phyloP scores from a whole-genome alignment of 1,140 invertebrate genomes.

The Magallana angulata region DNA sequence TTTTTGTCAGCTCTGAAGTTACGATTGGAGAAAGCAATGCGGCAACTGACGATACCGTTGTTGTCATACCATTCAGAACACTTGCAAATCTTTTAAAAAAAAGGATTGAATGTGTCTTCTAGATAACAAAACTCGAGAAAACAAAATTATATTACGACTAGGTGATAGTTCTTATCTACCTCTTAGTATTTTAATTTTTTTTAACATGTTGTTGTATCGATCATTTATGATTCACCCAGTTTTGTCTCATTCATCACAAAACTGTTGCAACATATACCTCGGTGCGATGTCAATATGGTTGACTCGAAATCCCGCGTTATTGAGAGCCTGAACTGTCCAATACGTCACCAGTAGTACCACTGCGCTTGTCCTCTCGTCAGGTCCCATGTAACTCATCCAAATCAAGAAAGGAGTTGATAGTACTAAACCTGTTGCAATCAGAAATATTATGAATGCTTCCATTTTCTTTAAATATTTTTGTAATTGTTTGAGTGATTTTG shows the following conservation, averaged over 20 bases:
- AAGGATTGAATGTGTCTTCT: too few relatives aligned
- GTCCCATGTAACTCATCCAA: constrained; percentile 46
- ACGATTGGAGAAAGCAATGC: constrained; percentile 48
- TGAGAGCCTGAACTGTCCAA: constrained; percentile 85
- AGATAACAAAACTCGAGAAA: too few relatives aligned
- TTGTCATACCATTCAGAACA: constrained; percentile 56
- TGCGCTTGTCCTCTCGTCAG: constrained; percentile 17
- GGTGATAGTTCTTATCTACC: too few relatives aligned
- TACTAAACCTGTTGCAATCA: constrained; percentile 46
- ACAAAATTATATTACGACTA: too few relatives aligned
- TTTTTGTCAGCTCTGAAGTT: constrained; percentile 41
- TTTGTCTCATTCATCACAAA: too few relatives aligned
- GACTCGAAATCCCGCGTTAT: constrained; percentile 90
- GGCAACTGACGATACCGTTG: constrained; percentile 23
- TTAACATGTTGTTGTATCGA: too few relatives aligned
- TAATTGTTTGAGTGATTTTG: too few relatives aligned
- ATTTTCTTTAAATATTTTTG: too few relatives aligned
- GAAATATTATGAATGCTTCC: too few relatives aligned
- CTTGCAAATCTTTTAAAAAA: constrained; percentile 51
- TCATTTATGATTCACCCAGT: too few relatives aligned
- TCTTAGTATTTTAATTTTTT: too few relatives aligned
- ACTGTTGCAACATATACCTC: constrained; percentile 74
- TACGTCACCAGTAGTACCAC: constrained; percentile 49
- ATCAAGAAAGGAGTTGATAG: constrained; percentile 50
- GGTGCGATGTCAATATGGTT: constrained; percentile 92